Base-by-base conservation (phyloP, 2,113 vertebrate species). In the Clupea harengus region DNA sequence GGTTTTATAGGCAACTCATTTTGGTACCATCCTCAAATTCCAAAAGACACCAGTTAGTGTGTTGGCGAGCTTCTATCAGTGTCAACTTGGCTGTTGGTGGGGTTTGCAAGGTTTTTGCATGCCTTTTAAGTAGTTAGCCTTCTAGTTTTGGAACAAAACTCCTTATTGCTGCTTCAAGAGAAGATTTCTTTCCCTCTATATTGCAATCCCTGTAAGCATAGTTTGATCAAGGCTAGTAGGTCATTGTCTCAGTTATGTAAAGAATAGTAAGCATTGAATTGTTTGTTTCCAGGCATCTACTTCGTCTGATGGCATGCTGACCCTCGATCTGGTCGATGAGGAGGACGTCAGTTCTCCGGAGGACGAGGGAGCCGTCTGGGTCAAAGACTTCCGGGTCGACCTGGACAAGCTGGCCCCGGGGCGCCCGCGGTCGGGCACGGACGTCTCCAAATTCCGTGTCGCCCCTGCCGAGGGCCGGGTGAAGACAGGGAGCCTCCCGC, bases 241-340 rank as follows among this genome's bases (percentile, higher is more conserved):
- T 78, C 67, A 11, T 32, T n/a, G 60, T 25, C 4, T 13, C 47
- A 49, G 47, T 54, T 4, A 20, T 54, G 17, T 54, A 18, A 54
- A 18, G 52, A 39, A 39, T 39, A n/a, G 50, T 52, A 52, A 52
- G 6, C n/a, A 67, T 11, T 15, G 28, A 44, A 17, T 13, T 32
- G 28, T 78, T 60, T 60, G 47, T 45, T 50, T 44, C 0, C 91
- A 99, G 98, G 97, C 96, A 20, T 99, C 97, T 46, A 97, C 97
- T 85, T 97, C 97, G 25, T 97, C 97, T 0, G 96, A 97, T 0
- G 97, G 97, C 82, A 97, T 97, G 96, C 91, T 99, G 93, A 98
- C 97, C 3, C 95, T 99, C 0, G 98, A 99, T 93, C 93, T 99
- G 87, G 98, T 99, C 47, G 95, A 98, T 22, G 97, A 99, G 92